Percentiles rank a stretch among this genome's conserved stretches.
These are phyloP conservation scores for Vanessa tameamea DNA, from an alignment of 1,140 invertebrate species.

Conservation along the genomic window DNA sequence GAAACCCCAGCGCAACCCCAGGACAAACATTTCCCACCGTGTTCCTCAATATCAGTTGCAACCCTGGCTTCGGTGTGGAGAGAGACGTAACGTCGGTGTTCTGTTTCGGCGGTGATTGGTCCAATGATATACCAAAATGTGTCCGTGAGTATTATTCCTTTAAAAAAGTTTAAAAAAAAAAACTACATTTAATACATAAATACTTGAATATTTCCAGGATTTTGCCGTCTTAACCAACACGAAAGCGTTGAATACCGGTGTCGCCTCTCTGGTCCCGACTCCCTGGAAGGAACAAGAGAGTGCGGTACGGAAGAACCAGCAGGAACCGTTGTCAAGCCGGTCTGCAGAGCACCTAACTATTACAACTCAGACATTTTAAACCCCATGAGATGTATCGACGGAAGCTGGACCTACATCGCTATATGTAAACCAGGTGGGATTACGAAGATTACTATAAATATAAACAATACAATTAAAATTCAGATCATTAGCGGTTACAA, in stretches of 20 bases:
- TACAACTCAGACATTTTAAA: slow-evolving; percentile 39
- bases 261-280: slow-evolving; percentile 27
- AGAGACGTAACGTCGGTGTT: slow-evolving; percentile 20
- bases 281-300: slow-evolving; percentile 33
- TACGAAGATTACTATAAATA: slow-evolving; percentile 42
- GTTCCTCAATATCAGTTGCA: slow-evolving; percentile 47
- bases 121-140: slow-evolving; percentile 43
- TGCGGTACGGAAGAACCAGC: slow-evolving; percentile 47
- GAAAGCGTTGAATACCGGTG: slow-evolving; percentile 54
- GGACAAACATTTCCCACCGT: slow-evolving; percentile 36
- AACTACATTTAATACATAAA: background rate
- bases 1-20: slow-evolving; percentile 30
- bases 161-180: background rate
- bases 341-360: slow-evolving; percentile 54
- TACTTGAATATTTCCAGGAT: slow-evolving; percentile 37
- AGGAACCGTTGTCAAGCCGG: slow-evolving; percentile 47
- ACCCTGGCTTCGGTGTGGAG: slow-evolving; percentile 37
- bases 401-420: slow-evolving; percentile 65
- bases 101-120: slow-evolving; percentile 48
- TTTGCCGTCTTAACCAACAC: slow-evolving; percentile 44
- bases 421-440: slow-evolving; percentile 55
- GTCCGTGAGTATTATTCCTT: slow-evolving; percentile 47
- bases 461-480: slow-evolving; percentile 33
- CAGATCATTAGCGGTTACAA: slow-evolving; percentile 30
- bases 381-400: slow-evolving; percentile 61